phyloP scores from a whole-genome alignment of 1,140 invertebrate genomes.

The Matsumurasca onukii region DNA sequence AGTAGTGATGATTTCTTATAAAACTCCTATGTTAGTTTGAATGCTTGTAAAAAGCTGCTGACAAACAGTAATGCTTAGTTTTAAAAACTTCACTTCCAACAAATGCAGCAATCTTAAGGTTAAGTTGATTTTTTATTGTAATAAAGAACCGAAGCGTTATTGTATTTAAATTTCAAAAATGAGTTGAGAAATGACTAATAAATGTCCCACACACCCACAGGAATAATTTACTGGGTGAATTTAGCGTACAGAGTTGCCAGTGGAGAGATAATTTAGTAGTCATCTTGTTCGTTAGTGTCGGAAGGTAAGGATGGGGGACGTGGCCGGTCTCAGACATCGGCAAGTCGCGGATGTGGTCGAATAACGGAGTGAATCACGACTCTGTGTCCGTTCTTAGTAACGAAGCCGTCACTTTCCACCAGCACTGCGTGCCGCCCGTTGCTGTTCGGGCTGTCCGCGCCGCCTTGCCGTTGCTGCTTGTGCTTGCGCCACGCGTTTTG shows the following conservation, averaged over 20 bases:
- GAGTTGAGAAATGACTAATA: no score
- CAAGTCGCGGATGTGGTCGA: conserved; percentile 75
- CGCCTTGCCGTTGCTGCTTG: conserved; percentile 63
- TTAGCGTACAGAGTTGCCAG: neutral
- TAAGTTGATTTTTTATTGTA: no score
- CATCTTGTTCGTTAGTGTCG: conserved; percentile 21
- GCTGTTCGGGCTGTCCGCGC: conserved; percentile 46
- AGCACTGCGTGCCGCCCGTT: conserved; percentile 64
- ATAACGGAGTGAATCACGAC: conserved; percentile 86
- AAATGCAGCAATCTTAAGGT: no score
- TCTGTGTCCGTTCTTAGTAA: conserved; percentile 81
- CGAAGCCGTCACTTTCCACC: conserved; percentile 76
- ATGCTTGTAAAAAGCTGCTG: no score
- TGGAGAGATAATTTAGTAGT: conserved; percentile 3
- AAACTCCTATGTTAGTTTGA: no score
- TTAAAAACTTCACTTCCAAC: no score
- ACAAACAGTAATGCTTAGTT: no score
- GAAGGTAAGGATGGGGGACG: conserved; percentile 50
- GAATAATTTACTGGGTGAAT: neutral
- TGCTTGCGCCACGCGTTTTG: conserved; percentile 92
- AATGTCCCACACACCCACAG: neutral
- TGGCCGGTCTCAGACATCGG: conserved; percentile 74
- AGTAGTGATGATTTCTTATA: no score
- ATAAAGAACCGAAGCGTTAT: no score
- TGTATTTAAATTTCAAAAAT: no score